phyloP scores from a whole-genome alignment of 2,888 invertebrate species.

The Megaustenia siamemsis region DNA sequence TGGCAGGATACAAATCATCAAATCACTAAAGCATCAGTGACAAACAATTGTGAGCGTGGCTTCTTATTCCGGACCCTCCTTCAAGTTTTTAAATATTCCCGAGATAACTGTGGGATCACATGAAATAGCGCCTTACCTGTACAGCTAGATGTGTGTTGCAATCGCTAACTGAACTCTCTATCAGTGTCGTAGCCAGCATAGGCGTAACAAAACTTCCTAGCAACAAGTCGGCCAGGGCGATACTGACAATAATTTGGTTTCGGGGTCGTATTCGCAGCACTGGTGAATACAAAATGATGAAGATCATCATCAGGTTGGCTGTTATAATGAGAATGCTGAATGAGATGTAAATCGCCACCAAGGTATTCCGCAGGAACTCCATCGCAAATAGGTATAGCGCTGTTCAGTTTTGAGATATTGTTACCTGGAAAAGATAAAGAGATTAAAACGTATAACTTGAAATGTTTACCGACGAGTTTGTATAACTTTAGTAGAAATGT shows the following conservation, averaged over 20 bases:
- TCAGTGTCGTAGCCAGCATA: constrained; percentile 17
- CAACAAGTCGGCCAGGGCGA: constrained; percentile 37
- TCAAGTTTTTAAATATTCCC: too few relatives aligned
- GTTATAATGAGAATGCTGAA: constrained; percentile 32
- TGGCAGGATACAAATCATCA: too few relatives aligned
- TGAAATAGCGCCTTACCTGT: constrained; percentile 19
- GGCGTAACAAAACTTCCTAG: constrained; percentile 41
- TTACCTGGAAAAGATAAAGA: constrained; percentile 1
- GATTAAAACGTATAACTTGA: background rate
- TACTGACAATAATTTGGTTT: constrained; percentile 24
- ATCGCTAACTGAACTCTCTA: constrained; percentile 8
- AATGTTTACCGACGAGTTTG: background rate
- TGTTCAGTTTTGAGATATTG: background rate
- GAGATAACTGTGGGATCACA: too few relatives aligned
- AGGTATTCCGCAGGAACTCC: background rate
- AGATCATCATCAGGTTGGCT: constrained; percentile 34
- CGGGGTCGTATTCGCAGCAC: constrained; percentile 10
- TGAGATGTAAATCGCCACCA: constrained; percentile 23
- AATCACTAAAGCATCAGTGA: too few relatives aligned
- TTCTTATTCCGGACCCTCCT: too few relatives aligned
- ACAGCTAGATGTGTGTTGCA: constrained; percentile 36
- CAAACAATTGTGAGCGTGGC: too few relatives aligned
- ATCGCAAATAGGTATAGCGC: background rate
- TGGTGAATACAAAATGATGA: constrained; percentile 6
- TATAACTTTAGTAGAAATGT: too few relatives aligned